phyloP scores from a whole-genome alignment of 2,888 invertebrate genomes.

The Allophyes oxyacanthae region DNA sequence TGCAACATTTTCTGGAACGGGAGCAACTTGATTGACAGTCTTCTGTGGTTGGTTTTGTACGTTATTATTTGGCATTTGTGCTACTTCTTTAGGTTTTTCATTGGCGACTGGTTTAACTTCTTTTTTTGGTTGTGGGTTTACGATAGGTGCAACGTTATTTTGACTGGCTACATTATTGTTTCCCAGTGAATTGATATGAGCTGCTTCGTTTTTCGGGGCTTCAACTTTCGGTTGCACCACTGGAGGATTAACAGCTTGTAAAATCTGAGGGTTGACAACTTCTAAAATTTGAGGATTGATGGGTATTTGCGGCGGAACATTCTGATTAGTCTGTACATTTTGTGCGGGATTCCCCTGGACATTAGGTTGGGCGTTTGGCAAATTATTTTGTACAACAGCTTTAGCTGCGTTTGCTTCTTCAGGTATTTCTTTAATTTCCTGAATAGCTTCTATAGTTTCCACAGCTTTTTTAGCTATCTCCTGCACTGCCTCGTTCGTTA shows the following conservation, averaged over 20 bases:
- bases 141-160: constrained; percentile 8
- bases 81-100: constrained; percentile 16
- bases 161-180: constrained; percentile 11
- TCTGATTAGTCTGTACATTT: constrained; percentile 17
- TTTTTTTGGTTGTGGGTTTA: constrained; percentile 12
- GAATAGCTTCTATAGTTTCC: constrained; percentile 82
- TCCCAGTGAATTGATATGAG: constrained; percentile 11
- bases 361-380: constrained; percentile 15
- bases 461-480: constrained; percentile 85
- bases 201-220: constrained; percentile 10
- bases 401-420: constrained; percentile 20
- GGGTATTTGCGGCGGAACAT: constrained; percentile 18
- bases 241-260: constrained; percentile 11
- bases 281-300: constrained; percentile 2
- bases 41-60: constrained; percentile 19
- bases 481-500: constrained; percentile 79
- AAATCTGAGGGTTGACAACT: constrained; percentile 1
- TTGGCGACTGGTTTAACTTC: constrained; percentile 20
- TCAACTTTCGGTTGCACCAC: constrained; percentile 28
- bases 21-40: constrained; percentile 6
- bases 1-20: constrained; percentile 17
- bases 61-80: constrained; percentile 22
- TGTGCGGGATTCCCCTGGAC: constrained; percentile 10
- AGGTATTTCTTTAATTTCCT: constrained; percentile 77
- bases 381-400: constrained; percentile 21